Conservation (phyloP, 1,140 invertebrate genomes). For the Drosophila nigromelanica region DNA sequence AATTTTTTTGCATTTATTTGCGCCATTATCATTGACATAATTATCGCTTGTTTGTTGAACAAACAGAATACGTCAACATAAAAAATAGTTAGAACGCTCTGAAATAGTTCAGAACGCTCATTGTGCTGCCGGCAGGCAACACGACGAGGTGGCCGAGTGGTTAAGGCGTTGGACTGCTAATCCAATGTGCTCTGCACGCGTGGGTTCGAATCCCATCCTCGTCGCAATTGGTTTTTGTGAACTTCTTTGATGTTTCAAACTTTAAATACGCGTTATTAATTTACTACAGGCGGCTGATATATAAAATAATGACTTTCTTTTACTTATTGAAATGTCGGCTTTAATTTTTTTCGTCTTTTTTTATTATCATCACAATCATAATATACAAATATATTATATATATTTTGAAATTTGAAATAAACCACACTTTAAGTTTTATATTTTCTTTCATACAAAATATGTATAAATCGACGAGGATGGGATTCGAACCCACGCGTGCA, state of each 20-base stretch:
- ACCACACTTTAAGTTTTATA: neutral
- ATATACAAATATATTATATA: too few species aligned
- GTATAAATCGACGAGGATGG: constrained; percentile 90
- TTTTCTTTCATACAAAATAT: neutral
- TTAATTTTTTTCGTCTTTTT: too few species aligned
- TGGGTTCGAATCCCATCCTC: constrained; percentile 96
- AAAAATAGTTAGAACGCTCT: constrained; percentile 8
- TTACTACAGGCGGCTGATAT: too few species aligned
- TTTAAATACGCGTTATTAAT: too few species aligned
- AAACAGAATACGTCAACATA: constrained; percentile 23
- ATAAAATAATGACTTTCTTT: too few species aligned
- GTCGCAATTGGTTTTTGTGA: constrained; percentile 84
- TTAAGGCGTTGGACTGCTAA: constrained; percentile 95
- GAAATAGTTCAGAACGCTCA: constrained; percentile 40
- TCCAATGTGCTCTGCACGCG: constrained; percentile 89
- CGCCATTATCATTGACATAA: constrained; percentile 60
- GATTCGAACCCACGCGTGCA: constrained; percentile 95
- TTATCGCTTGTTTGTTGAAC: constrained; percentile 26
- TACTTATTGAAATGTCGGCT: too few species aligned
- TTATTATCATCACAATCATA: too few species aligned
- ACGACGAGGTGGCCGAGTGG: constrained; percentile 94
- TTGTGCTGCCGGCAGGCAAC: constrained; percentile 40
- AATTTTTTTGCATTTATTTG: constrained; percentile 19
- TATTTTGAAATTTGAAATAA: neutral
- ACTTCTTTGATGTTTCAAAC: neutral